Evolutionary conservation across 2,888 invertebrate species (phyloP), one percentile per base, ranked within the genome.

Genomic region (Dicycla oo): DNA sequence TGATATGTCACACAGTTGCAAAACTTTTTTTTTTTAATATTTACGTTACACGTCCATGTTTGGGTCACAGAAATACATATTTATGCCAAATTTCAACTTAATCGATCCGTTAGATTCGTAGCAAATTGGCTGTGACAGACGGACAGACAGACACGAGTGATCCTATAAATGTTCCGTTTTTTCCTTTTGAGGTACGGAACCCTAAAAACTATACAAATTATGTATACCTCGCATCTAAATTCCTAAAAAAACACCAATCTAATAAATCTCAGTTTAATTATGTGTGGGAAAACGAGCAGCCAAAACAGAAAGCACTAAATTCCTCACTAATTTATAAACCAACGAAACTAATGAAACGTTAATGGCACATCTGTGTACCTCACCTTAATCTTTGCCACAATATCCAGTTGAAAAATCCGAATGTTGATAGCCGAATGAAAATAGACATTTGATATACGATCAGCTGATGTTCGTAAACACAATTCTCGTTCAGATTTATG

Each of bases 401-500:
- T 66, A 74, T 68, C 77, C 76, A 78, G 86, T 88, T 88, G 88
- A 91, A 92, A 92, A 92, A 91, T 88, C 83, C 82, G 85, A 88
- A 85, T 86, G 91, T 89, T 89, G 87, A 91, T 86, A 78, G 81
- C 34, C 74, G 88, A 90, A 89, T 93, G 84, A 90, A 93, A 94
- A 94, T 93, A 94, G 91, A 90, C 89, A 79, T 71, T 80, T 90
- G 91, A 93, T 91, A 88, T 90, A 93, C 86, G 89, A 84, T 73
- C 70, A 76, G 80, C 82, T 87, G 88, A 89, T 88, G 90, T 88
- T 75, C 86, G 90, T 92, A 93, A 93, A 93, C 91, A 91, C 87
- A 85, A 88, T 91, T 93, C 85, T 88, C 76, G 73, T 66, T 73
- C 49, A 85, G 90, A 94, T 94, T 94, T 94, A 94, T 93, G 92